A percentile compares a stretch with the other conserved stretches of the same genome.
phyloP scores from a whole-genome alignment of 2,797 vertebrate species.

The Silurus lanzhouensis region DNA sequence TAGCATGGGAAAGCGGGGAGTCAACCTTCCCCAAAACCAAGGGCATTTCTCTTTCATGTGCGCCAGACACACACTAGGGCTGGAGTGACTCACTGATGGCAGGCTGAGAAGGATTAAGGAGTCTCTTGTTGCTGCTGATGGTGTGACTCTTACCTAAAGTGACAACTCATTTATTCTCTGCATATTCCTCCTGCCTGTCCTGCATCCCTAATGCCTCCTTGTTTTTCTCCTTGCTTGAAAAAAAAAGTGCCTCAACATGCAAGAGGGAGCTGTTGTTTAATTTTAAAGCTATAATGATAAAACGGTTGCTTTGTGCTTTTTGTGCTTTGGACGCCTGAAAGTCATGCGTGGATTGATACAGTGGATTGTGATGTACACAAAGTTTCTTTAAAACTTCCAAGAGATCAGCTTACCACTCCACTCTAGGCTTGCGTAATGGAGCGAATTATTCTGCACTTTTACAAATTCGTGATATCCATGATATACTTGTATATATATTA shows the following conservation, averaged over 20 bases:
- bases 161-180: constrained; percentile 80
- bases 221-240: constrained; percentile 50
- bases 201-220: constrained; percentile 70
- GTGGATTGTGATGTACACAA: not conserved
- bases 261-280: constrained; percentile 34
- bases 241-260: constrained; percentile 27
- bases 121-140: constrained; percentile 72
- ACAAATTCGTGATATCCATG: not conserved
- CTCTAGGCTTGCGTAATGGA: not conserved
- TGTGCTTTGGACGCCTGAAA: not conserved
- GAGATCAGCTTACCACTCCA: not conserved
- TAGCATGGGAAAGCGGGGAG: constrained; percentile 61
- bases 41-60: constrained; percentile 71
- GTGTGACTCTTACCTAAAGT: constrained; percentile 79
- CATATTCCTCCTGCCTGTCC: constrained; percentile 73
- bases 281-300: constrained; percentile 32
- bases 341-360: not conserved
- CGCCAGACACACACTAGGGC: constrained; percentile 67
- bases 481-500: not conserved
- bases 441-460: not conserved
- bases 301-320: constrained; percentile 7
- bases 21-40: constrained; percentile 76
- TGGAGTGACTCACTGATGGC: constrained; percentile 71
- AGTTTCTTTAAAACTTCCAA: not conserved
- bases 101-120: constrained; percentile 74